Evolutionary conservation across 2,113 vertebrate species (phyloP), one percentile per base, ranked within the genome.

Genomic region (Phylloscopus trochilus): DNA sequence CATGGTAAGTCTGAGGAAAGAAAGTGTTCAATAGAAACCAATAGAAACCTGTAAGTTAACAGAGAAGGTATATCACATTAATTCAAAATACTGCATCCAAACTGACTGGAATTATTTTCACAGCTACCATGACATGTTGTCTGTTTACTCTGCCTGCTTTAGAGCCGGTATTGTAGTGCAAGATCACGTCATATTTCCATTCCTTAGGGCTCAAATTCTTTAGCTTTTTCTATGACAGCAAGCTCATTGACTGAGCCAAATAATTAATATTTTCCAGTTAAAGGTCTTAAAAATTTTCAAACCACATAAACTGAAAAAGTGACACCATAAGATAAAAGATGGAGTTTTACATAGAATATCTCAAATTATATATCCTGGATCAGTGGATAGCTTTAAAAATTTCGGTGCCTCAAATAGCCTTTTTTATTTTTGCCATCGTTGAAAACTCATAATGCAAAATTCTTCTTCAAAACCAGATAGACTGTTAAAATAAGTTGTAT

Each of bases 111-210:
- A 58, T 55, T 58, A 18, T 51, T 69, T 49, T 56, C 14, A 7
- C 43, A 60, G 53, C n/a, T 60, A 17, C 15, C 0, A 0, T 15
- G 27, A 1, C n/a, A 1, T 7, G 11, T 49, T 62, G 13, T 41
- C 18, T 55, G 7, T 73, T 59, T 60, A 37, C 26, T 55, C 13
- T 23, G 14, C 70, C 14, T 84, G 58, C 69, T 79, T 83, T 79
- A 37, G 24, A 75, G n/a, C 27, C 11, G 7, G 27, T 46, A 19
- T 76, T 62, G 51, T 66, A 79, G 37, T 49, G 30, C 6, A 85
- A 74, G 33, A 35, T 79, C 67, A 46, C 11, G 1, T 31, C 49
- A 8, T 76, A 30, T 56, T 84, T 87, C 49, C 21, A 4, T 13
- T 90, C 59, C 7, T 30, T 60, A 56, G 31, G 28, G 26, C n/a